Evolutionary conservation across 2,888 invertebrate genomes (phyloP), one percentile per base, ranked within the genome.

Genomic region (Drosophila nr. perissopoda): DNA sequence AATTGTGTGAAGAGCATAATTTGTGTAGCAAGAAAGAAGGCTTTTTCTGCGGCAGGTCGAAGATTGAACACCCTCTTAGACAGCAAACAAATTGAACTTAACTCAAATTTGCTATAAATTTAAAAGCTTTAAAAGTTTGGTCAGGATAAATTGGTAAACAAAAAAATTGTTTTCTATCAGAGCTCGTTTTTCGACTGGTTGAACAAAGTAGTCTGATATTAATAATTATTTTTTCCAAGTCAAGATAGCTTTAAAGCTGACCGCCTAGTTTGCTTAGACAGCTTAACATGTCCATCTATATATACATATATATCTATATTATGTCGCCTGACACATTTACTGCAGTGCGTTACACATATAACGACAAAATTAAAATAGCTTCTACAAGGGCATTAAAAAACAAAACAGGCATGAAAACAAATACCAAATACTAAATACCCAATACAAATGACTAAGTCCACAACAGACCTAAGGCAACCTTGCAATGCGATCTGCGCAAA

Each of bases 391-490:
- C 46, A 25, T 46, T 46, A 64, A 60, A 68, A 36, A 40, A 57
- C 8, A 40, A 16, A 18, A 74, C 31, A 21, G 46, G 54, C 52
- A 48, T 21, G 42, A 54, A 54, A 21, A 29, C 21, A 64, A 73
- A 67, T 29, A 34, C 31, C n/a, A 67, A 65, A 74, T 49, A 67
- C n/a, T 27, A 64, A 74, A 68, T 16, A 53, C 42, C n/a, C 57
- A 53, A 52, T 36, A 33, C 54, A 38, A 27, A 56, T 56, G 56
- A 29, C 59, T 53, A 42, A 46, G 56, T 54, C 58, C 34, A 72
- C 53, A 79, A 48, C 18, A 51, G 51, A 60, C 34, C 38, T 34
- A 34, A n/a, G 21, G 18, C 71, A 81, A 89, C 89, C 89, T 83
- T 83, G 83, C 71, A 49, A 4, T 27, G 57, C 33, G 42, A 69